Base-by-base conservation (phyloP, 2,888 invertebrate species). In the Dendrolimus houi region DNA sequence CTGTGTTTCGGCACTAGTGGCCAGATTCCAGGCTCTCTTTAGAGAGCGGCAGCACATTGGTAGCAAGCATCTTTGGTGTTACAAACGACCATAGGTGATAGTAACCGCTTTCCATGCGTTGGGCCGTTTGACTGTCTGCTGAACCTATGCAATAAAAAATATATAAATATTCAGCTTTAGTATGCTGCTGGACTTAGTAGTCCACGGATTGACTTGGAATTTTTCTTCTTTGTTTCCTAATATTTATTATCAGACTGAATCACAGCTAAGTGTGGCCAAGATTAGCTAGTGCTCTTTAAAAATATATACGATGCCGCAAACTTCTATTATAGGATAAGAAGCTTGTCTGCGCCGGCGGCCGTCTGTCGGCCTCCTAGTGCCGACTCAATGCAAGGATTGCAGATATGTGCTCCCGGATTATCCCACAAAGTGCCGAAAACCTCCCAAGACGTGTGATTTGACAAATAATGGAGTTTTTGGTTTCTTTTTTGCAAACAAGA, bases 401-500 rank as follows among this genome's bases (percentile, higher is more conserved):
- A 64, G 64, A 67, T 67, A 72, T 64, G 57, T 56, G 6, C 41
- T n/a, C 58, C 29, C 52, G 72, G 82, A 80, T 84, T 67, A 83
- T 83, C 83, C 79, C 59, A 64, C 82, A 83, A 83, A 81, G 81
- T 53, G 67, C 79, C 79, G 76, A 75, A 29, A 75, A 79, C 83
- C 83, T 77, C 83, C 82, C 83, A 83, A 64, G 74, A 62, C 58
- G 79, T 64, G 62, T 63, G 63, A 29, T 47, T 47, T 12, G 47
- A 47, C 47, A 47, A 29, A 47, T 59, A 57, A 62, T 61, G 61
- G 61, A 52, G 56, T 53, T n/a, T 54, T 29, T 47, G 9, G 47
- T 12, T 47, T 47, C 12, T 47, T 47, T 54, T 58, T 60, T 59
- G 56, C 47, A 57, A 60, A 53, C 53, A 29, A 47, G 47, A 47